Conservation (phyloP, 1,140 invertebrate species). For the Matsumurasca onukii region DNA sequence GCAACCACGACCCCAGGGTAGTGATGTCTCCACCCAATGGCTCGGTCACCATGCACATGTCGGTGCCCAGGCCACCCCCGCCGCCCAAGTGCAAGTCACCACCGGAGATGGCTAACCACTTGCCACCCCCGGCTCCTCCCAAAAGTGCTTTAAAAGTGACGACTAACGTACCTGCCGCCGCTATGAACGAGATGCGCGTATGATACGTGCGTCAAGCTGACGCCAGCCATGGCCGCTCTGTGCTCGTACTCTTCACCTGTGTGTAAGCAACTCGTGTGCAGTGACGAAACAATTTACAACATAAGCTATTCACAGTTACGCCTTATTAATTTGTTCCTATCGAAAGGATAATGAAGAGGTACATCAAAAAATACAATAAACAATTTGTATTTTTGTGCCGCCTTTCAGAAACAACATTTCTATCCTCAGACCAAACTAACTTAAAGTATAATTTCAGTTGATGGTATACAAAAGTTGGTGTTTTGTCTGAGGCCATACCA, state of each 20-base stretch:
- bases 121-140: slow-evolving; percentile 49
- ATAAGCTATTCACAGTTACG: no score
- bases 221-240: background rate
- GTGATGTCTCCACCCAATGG: slow-evolving; percentile 54
- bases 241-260: slow-evolving; percentile 11
- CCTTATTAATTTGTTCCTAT: no score
- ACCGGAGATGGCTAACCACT: slow-evolving; percentile 53
- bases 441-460: no score
- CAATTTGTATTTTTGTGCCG: no score
- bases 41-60: slow-evolving; percentile 53
- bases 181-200: slow-evolving; percentile 81
- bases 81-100: slow-evolving; percentile 57
- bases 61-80: slow-evolving; percentile 57
- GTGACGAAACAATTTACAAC: no score
- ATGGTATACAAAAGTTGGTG: no score
- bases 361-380: no score
- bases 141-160: slow-evolving; percentile 54
- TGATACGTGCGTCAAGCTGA: slow-evolving; percentile 52
- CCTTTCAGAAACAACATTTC: no score
- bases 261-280: no score
- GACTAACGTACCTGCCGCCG: slow-evolving; percentile 73
- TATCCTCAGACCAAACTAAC: no score
- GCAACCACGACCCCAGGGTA: slow-evolving; percentile 11
- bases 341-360: no score
- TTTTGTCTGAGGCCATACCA: no score